phyloP scores from a whole-genome alignment of 2,888 invertebrate genomes.

The Agrotis puta region DNA sequence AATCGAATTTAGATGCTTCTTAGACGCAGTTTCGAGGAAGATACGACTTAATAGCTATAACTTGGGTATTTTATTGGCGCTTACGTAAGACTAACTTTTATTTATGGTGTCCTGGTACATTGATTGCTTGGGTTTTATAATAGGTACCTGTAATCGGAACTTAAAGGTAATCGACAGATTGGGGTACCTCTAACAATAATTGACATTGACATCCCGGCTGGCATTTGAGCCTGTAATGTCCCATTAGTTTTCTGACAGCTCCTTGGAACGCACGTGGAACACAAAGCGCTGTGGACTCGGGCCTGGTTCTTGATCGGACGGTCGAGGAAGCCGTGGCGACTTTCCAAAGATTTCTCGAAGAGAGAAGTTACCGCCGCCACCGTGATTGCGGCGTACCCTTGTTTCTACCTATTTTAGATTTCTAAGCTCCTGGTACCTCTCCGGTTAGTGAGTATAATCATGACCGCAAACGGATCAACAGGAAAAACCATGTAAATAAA shows the following conservation, averaged over 20 bases:
- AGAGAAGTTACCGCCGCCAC: no score
- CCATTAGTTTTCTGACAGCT: no score
- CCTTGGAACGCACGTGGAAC: no score
- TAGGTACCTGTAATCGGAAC: conserved; percentile 10
- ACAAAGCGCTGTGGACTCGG: no score
- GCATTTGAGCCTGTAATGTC: no score
- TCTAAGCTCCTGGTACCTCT: background rate
- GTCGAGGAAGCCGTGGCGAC: no score
- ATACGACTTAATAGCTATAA: conserved; percentile 70
- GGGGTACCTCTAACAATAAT: no score
- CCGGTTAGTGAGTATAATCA: background rate
- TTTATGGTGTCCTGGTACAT: conserved; percentile 64
- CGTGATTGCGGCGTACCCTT: no score
- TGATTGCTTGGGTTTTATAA: conserved; percentile 40
- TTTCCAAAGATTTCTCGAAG: no score
- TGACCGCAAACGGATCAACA: background rate
- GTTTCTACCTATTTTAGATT: background rate
- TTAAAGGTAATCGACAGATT: conserved; percentile 24
- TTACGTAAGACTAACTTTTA: conserved; percentile 63
- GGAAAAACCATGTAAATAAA: conserved; percentile 27
- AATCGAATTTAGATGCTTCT: conserved; percentile 75
- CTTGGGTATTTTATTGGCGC: conserved; percentile 67
- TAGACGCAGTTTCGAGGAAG: conserved; percentile 66
- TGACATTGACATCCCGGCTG: no score
- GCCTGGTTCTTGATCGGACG: no score